Conservation (phyloP, 2,888 invertebrate genomes). For the Prosopocoilus inquinatus region DNA sequence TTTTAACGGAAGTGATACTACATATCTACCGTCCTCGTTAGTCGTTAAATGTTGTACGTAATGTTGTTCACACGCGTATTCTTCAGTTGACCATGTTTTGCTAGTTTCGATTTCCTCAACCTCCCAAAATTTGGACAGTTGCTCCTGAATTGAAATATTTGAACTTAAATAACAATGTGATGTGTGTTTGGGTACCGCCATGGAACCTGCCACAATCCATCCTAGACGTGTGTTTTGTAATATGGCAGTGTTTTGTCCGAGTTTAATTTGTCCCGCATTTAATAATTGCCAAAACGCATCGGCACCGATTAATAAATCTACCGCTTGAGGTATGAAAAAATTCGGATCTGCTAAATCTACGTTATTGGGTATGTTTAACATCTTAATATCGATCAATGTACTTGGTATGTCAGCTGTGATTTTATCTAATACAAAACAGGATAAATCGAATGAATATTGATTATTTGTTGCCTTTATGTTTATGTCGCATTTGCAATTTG, state of each 20-base stretch:
- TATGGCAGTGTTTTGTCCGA: not conserved
- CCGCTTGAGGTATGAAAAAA: not conserved
- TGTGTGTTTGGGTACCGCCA: not conserved
- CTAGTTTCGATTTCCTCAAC: not conserved
- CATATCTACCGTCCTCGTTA: not conserved
- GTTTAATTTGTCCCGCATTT: not conserved
- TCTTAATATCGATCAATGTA: no score
- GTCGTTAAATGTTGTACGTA: not conserved
- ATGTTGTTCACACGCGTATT: constrained; percentile 1
- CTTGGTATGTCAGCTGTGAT: no score
- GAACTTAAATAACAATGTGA: not conserved
- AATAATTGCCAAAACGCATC: not conserved
- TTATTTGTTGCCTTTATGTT: not conserved
- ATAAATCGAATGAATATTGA: no score
- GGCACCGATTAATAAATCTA: constrained; percentile 3
- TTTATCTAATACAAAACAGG: no score
- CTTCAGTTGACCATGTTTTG: not conserved
- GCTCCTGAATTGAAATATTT: not conserved
- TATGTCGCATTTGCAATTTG: not conserved
- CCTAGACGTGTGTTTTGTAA: constrained; percentile 3
- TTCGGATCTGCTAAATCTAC: constrained; percentile 7
- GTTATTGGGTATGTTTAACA: constrained; percentile 1
- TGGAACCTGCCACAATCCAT: not conserved
- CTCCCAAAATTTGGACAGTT: constrained; percentile 8
- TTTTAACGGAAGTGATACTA: constrained; percentile 2